Conservation (phyloP, 2,888 invertebrate genomes). For the Poecilobothrus nobilitatus region DNA sequence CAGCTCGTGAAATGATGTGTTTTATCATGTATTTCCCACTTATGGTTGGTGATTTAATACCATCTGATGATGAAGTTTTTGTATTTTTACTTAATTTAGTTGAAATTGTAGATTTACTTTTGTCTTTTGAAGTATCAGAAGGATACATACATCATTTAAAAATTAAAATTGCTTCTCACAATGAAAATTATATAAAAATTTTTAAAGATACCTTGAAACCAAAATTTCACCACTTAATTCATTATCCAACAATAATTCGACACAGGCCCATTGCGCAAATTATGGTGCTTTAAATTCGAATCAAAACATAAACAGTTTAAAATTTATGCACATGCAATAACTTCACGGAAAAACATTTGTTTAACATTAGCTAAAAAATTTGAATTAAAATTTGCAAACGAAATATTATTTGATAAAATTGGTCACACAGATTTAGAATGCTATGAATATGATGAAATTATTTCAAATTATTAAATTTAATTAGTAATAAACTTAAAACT, state of each 20-base stretch:
- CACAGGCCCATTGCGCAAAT: conserved; percentile 23
- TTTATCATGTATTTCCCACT: conserved; percentile 26
- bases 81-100: conserved; percentile 24
- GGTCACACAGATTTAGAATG: conserved; percentile 13
- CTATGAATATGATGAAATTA: conserved; percentile 19
- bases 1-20: conserved; percentile 28
- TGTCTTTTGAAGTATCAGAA: conserved; percentile 16
- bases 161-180: conserved; percentile 19
- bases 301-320: conserved; percentile 26
- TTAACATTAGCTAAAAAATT: conserved; percentile 27
- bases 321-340: conserved; percentile 26
- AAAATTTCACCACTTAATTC: conserved; percentile 26
- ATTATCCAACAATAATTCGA: conserved; percentile 25
- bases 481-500: conserved; percentile 14
- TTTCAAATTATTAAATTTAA: conserved; percentile 17
- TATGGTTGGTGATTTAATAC: conserved; percentile 28
- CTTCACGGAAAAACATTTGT: conserved; percentile 28
- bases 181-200: conserved; percentile 20
- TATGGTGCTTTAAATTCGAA: conserved; percentile 27
- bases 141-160: conserved; percentile 18
- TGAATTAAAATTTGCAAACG: conserved; percentile 25
- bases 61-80: conserved; percentile 27
- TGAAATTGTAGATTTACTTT: conserved; percentile 26
- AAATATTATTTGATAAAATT: too few relatives aligned
- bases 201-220: conserved; percentile 27